Conservation (phyloP, 2,113 vertebrate genomes). For the Tringa solitaria region DNA sequence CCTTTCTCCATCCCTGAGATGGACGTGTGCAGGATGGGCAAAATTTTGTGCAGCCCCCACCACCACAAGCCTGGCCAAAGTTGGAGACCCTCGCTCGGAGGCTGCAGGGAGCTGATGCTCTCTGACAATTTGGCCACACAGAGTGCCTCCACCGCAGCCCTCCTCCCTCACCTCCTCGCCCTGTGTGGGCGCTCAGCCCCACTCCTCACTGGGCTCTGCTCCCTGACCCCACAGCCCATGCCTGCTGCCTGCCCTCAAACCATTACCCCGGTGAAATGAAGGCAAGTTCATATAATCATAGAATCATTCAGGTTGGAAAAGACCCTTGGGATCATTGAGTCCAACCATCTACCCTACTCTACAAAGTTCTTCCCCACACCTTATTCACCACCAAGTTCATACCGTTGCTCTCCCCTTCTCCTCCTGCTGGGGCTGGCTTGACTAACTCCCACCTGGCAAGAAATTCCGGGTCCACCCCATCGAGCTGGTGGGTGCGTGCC, state of each 20-base stretch:
- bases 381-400: too few species aligned
- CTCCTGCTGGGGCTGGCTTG: background rate
- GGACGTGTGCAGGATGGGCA: accelerated
- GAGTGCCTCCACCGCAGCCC: background rate
- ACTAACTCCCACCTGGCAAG: accelerated
- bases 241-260: background rate
- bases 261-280: background rate
- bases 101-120: background rate
- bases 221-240: background rate
- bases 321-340: too few species aligned
- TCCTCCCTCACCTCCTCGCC: too few species aligned
- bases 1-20: background rate
- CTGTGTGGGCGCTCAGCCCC: background rate
- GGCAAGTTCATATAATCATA: background rate
- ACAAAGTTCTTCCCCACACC: too few species aligned
- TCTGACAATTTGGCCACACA: background rate
- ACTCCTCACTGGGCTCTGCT: background rate
- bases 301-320: too few species aligned
- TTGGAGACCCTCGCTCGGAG: background rate
- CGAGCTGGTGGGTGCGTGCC: background rate
- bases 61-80: background rate
- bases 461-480: background rate
- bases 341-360: too few species aligned
- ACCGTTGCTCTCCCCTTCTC: background rate
- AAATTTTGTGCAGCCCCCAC: background rate